Evolutionary conservation across 2,888 invertebrate genomes (phyloP), one percentile per base, ranked within the genome.

Genomic region (Agrilus mali): DNA sequence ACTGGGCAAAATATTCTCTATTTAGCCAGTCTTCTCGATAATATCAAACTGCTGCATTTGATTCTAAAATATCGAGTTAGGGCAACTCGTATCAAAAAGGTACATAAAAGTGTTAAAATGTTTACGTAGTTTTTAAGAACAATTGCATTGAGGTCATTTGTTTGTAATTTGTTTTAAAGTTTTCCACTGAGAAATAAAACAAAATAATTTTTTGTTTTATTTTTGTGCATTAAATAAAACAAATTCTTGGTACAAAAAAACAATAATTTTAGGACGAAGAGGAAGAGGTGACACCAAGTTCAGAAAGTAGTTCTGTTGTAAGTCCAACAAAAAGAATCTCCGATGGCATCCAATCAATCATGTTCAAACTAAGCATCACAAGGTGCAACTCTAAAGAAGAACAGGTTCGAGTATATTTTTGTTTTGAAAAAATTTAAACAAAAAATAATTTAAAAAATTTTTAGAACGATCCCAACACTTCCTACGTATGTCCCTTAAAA

Each of bases 1-100:
- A 86, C 86, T 22, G 90, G 89, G 0, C 92, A 94, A 67, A 94
- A 84, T 48, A 82, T 93, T 42, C 71, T 97, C 10, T 94, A 94
- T 66, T 79, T 93, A 47, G 89, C 95, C 10, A 84, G 90, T 61
- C 76, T 86, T 46, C 74, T 87, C 43, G 90, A 89, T 15, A 88
- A 89, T 64, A 72, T 78, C 46, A 78, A 81, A 46, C 75, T 93
- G 40, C 80, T 88, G 0, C 83, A 86, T 49, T 73, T 82, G 7
- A 71, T 94, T 48, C 70, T 93, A 16, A 79, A 78, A 57, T 82
- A 82, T 66, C 74, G 74, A 58, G 74, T 85, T 0, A 77, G 75
- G 60, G 78, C 77, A 49, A 57, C 65, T 51, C 48, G 70, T 58
- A 56, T 65, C 46, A 58, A 57, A 51, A 44, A 46, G 43, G 66